A percentile compares a stretch with the other conserved stretches of the same genome.
Conservation (phyloP, 2,888 invertebrate genomes). For the Heliconius charithonia region DNA sequence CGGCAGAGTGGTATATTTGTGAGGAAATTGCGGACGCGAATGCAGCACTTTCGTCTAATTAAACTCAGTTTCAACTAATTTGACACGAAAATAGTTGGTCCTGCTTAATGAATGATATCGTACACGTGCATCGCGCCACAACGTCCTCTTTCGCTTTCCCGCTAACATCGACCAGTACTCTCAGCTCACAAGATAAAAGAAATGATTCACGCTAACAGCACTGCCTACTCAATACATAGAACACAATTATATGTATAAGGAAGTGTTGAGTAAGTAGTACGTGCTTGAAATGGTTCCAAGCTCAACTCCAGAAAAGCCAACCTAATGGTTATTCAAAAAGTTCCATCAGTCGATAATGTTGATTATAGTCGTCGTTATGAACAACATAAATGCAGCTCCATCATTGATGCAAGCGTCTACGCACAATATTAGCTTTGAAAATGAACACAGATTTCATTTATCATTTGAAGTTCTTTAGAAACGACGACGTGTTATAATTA, state of each 20-base stretch:
- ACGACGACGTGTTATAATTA: neutral
- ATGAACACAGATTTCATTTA: slow-evolving; percentile 43
- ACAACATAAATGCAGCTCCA: slow-evolving; percentile 60
- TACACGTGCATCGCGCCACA: slow-evolving; percentile 80
- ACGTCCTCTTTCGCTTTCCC: slow-evolving; percentile 59
- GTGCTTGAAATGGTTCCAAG: slow-evolving; percentile 55
- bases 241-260: slow-evolving; percentile 47
- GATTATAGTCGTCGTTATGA: slow-evolving; percentile 71
- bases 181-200: slow-evolving; percentile 62
- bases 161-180: slow-evolving; percentile 64
- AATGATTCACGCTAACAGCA: slow-evolving; percentile 55
- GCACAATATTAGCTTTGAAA: slow-evolving; percentile 51
- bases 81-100: slow-evolving; percentile 74
- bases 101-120: slow-evolving; percentile 82
- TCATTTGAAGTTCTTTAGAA: slow-evolving; percentile 28
- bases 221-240: slow-evolving; percentile 46
- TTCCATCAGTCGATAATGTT: slow-evolving; percentile 69
- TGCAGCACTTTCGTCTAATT: slow-evolving; percentile 69
- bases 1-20: slow-evolving; percentile 38
- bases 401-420: slow-evolving; percentile 64
- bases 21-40: slow-evolving; percentile 50
- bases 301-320: slow-evolving; percentile 62
- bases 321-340: slow-evolving; percentile 68
- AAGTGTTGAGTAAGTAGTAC: slow-evolving; percentile 49
- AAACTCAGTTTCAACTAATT: slow-evolving; percentile 77